phyloP scores from a whole-genome alignment of 1,140 invertebrate species.

The Drosophila repletoides region DNA sequence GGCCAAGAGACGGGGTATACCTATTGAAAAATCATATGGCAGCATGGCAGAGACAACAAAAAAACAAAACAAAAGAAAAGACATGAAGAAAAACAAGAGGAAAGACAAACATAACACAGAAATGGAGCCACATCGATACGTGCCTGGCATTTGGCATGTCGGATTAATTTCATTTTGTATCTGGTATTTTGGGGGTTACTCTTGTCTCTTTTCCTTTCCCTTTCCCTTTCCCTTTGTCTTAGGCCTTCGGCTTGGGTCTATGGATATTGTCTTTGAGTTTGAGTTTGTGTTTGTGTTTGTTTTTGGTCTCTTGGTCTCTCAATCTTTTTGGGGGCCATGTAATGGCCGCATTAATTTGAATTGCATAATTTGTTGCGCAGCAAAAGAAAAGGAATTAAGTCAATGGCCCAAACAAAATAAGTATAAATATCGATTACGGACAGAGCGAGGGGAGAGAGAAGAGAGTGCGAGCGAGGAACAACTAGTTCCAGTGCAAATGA shows the following conservation, averaged over 20 bases:
- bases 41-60: conserved; percentile 9
- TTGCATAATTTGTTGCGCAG: conserved; percentile 77
- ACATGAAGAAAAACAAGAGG: conserved; percentile 4
- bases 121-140: conserved; percentile 71
- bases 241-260: too few species aligned
- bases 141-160: conserved; percentile 73
- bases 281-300: conserved; percentile 21
- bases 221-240: too few species aligned
- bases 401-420: conserved; percentile 74
- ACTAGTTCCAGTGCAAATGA: conserved; percentile 39
- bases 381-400: conserved; percentile 70
- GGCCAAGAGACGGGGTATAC: neutral
- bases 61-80: conserved; percentile 1
- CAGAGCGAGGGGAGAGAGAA: neutral
- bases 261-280: neutral
- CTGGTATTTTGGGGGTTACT: neutral
- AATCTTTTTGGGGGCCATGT: conserved; percentile 33
- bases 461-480: neutral
- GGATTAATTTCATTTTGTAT: conserved; percentile 73
- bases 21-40: conserved; percentile 70
- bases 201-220: too few species aligned
- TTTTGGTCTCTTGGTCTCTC: conserved; percentile 18
- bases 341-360: conserved; percentile 77
- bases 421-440: conserved; percentile 72
- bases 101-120: conserved; percentile 60